Evolutionary conservation across 2,888 invertebrate genomes (phyloP), one percentile per base, ranked within the genome.

Genomic region (Oeneis ivallda): DNA sequence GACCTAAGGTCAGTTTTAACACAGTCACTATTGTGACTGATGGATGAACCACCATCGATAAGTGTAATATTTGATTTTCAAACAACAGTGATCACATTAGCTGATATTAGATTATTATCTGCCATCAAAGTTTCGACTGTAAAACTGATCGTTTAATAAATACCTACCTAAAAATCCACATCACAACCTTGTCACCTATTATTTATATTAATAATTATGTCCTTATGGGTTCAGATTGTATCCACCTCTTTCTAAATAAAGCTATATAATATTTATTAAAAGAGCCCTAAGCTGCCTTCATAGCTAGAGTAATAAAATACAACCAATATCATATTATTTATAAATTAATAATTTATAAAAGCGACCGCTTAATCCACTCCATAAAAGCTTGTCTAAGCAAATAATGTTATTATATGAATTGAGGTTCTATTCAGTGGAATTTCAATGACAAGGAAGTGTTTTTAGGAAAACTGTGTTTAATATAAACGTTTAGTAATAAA

Each of bases 381-480:
- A 39, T 50, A 61, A 52, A 52, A 52, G 37, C 26, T 61, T 19
- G 49, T 39, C 19, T 61, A 41, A 41, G 15, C 61, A 61, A 61
- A 52, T 41, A 61, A 52, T n/a, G 50, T 52, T 43, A 52, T 61
- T 15, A 41, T 43, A n/a, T 26, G 19, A 50, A 61, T 61, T 19
- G 50, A 61, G 15, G 50, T 61, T 26, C 52, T 2, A 41, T 61
- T 61, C 39, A 61, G n/a, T n/a, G 52, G 61, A 61, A 61, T 52
- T 52, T 61, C 50, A 52, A 19, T 61, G 26, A 39, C 50, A 43
- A 39, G 61, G 61, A 61, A 61, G 39, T 61, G 43, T 53, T 53
- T 65, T 65, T 56, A 49, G 61, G 50, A 56, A 61, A 62, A 65
- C 57, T 43, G 49, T 62, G 39, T 63, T 54, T 53, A 37, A 59